Base-by-base conservation (phyloP, 1,140 invertebrate genomes). In the Venustaconcha ellipsiformis region DNA sequence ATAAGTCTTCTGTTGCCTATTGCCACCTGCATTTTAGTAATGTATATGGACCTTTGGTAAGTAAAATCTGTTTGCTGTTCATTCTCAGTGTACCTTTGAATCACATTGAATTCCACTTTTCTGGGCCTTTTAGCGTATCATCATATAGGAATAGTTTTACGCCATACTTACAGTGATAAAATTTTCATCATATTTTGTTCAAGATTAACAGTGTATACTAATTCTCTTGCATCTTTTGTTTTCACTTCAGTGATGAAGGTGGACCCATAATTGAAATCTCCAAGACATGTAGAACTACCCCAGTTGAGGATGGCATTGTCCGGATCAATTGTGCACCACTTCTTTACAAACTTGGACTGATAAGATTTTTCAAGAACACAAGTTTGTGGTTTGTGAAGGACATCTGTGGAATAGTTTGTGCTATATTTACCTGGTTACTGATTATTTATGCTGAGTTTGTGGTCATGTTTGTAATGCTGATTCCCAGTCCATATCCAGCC, bases 401-500 rank as follows among this genome's bases (percentile, higher is more conserved):
- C 90, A 97, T 98, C 78, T 99, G 98, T 89, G 98, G 98, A 3
- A 95, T 99, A 74, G 96, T 99, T 72, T 99, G 98, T 92, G 97
- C 96, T n/a, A 91, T 98, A 60, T 92, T 99, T 82, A 99, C 98
- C 83, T 99, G 97, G 97, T 88, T 97, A 13, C 92, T 99, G 15
- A 96, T 99, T 78, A 91, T 96, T 14, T 99, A 99, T 91, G 97
- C 97, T 23, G 96, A 99, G 90, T 99, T 98, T 92, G 97, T 99
- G 23, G 96, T 99, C 30, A 95, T 97, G 92, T 94, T 94, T 83
- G 95, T 99, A 57, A 98, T 99, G 89, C 92, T 99, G n/a, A 88
- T 98, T 66, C 96, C 97, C 8, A 92, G 92, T 62, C 94, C 93
- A 77, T 93, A 95, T 88, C 92, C 93, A 17, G 83, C 94, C 62